phyloP scores from a whole-genome alignment of 2,888 invertebrate species.

The Linnaemya vulpina region DNA sequence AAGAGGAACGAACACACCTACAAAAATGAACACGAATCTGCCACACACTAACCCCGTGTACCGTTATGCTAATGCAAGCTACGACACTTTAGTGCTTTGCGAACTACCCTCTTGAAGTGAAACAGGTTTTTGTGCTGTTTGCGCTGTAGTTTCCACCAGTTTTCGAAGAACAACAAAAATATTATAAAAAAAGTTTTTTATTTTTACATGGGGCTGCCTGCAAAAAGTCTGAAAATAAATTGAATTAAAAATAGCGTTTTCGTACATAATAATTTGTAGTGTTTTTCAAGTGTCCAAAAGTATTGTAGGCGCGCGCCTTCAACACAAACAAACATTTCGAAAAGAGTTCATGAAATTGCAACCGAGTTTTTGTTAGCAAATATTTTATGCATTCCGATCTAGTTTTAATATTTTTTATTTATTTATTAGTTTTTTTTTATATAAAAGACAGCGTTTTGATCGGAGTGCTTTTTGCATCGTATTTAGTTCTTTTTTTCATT shows the following conservation, averaged over 20 bases:
- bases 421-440: no score
- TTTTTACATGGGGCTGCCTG: no score
- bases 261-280: conserved; percentile 2
- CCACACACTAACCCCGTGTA: conserved; percentile 2
- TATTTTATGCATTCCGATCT: conserved; percentile 31
- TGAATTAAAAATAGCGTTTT: conserved; percentile 2
- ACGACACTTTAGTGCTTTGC: conserved; percentile 17
- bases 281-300: conserved; percentile 43
- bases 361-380: neutral
- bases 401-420: conserved; percentile 3
- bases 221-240: neutral
- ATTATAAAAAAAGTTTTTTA: neutral
- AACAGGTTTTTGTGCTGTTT: conserved; percentile 8
- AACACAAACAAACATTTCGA: neutral
- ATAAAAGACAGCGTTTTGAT: no score
- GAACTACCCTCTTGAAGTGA: conserved; percentile 50
- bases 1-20: conserved; percentile 13
- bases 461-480: neutral
- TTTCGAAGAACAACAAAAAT: conserved; percentile 13
- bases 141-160: conserved; percentile 16
- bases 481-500: no score
- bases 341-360: neutral
- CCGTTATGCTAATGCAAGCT: no score
- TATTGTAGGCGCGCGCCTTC: conserved; percentile 48
- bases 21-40: neutral